Evolutionary conservation across 2,113 vertebrate species (phyloP).

Genomic region (Desmodus rotundus): DNA sequence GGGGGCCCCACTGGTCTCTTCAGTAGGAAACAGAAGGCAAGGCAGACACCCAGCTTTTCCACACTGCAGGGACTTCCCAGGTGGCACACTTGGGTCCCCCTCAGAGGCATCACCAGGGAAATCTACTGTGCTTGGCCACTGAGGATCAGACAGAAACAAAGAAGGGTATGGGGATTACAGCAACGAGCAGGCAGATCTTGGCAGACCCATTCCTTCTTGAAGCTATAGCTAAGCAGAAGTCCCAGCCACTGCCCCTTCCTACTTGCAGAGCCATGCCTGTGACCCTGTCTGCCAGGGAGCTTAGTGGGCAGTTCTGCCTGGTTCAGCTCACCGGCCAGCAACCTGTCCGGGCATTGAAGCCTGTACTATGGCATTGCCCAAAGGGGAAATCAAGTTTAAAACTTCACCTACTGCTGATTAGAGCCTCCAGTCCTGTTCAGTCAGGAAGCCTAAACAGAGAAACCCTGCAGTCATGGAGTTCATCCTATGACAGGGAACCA

Average conservation of each 20-base stretch:
- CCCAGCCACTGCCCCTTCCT: not conserved
- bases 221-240: accelerated
- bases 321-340: not conserved
- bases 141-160: not conserved
- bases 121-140: not conserved
- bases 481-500: not conserved
- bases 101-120: not conserved
- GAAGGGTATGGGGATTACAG: not conserved
- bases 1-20: not conserved
- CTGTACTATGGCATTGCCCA: not conserved
- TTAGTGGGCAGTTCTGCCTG: not conserved
- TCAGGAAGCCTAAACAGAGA: not conserved
- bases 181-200: not conserved
- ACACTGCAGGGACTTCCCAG: not conserved
- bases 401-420: no score
- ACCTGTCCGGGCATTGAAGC: not conserved
- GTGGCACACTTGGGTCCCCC: no score
- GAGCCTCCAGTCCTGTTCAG: not conserved
- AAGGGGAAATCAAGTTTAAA: no score
- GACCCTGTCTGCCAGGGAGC: no score
- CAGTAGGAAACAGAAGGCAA: not conserved
- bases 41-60: not conserved
- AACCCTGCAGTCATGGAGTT: not conserved
- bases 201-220: not conserved
- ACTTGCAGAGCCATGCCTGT: not conserved